Conservation (phyloP, 2,113 vertebrate genomes). For the Hydropotes inermis region DNA sequence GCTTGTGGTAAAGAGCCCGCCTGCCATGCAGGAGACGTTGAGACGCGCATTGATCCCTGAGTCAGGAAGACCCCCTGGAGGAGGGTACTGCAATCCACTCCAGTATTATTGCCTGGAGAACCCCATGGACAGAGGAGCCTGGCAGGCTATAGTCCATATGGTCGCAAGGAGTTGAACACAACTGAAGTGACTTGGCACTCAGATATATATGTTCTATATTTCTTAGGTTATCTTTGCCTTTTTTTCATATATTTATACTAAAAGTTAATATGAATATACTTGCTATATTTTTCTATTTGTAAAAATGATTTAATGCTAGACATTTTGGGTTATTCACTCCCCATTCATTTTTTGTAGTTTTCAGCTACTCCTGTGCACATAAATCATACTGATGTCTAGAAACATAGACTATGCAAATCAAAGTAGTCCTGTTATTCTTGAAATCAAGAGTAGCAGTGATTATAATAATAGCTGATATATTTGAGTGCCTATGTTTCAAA, state of each 20-base stretch:
- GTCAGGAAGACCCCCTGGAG: background rate
- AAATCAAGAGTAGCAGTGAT: background rate
- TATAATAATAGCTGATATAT: background rate
- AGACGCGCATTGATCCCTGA: accelerated
- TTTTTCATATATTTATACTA: background rate
- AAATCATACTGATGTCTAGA: background rate
- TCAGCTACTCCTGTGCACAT: background rate
- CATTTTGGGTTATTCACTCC: background rate
- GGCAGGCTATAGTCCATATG: background rate
- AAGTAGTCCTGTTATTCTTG: background rate
- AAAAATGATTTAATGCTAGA: background rate
- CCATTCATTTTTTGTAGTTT: background rate
- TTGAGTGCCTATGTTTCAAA: background rate
- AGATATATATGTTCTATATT: background rate
- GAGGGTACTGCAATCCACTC: background rate
- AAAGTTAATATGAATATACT: background rate
- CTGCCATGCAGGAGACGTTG: background rate
- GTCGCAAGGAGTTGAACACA: background rate
- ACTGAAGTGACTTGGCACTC: background rate
- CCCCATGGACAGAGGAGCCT: background rate
- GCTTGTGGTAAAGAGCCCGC: background rate
- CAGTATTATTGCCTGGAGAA: background rate
- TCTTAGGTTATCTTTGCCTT: background rate
- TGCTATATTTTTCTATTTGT: background rate
- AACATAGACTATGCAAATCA: background rate